Conservation (phyloP, 2,888 invertebrate species). For the Hirtodrosophila cameraria region DNA sequence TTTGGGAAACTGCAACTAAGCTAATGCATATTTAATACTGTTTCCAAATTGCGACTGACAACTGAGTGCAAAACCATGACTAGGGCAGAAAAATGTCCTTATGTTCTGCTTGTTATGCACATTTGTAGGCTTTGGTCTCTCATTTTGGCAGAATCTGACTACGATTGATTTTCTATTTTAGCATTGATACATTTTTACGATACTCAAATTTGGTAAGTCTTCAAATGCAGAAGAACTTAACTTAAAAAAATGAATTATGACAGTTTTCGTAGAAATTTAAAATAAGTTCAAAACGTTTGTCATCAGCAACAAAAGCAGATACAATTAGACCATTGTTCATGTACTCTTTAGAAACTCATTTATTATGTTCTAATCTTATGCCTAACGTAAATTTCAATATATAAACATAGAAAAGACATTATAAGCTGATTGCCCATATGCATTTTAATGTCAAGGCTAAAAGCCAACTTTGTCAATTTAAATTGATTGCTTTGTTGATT, state of each 20-base stretch:
- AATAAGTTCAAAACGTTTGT: no score
- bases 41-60: conserved; percentile 3
- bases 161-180: no score
- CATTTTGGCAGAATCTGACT: no score
- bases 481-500: conserved; percentile 19
- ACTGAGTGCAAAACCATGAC: neutral
- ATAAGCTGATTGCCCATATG: conserved; percentile 9
- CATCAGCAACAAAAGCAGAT: no score
- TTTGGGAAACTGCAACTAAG: neutral
- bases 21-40: conserved; percentile 14
- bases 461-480: conserved; percentile 43
- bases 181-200: no score
- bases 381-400: conserved; percentile 10
- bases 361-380: neutral
- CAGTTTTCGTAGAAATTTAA: no score
- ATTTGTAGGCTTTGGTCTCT: no score
- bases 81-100: neutral
- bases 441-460: conserved; percentile 3
- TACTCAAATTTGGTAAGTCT: no score
- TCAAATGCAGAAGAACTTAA: no score
- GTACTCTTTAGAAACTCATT: neutral
- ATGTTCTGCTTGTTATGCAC: no score
- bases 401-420: conserved; percentile 1
- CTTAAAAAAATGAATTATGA: no score
- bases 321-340: neutral